Evolutionary conservation across 2,797 vertebrate genomes (phyloP).

Genomic region (Brachyrhaphis roseni): DNA sequence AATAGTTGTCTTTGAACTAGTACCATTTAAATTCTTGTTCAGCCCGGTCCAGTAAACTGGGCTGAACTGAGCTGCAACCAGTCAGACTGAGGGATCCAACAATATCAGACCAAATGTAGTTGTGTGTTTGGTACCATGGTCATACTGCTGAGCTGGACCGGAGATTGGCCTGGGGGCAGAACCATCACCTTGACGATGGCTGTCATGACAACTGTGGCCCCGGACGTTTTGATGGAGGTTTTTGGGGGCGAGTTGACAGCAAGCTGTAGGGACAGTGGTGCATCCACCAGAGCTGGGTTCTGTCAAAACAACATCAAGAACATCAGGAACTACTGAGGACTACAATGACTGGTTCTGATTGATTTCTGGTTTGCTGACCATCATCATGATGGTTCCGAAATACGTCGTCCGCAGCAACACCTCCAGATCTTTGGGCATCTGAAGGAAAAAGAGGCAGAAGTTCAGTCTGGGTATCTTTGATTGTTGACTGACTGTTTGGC

Average conservation of each 20-base stretch:
- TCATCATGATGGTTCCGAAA: constrained; percentile 89
- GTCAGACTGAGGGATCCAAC: neutral
- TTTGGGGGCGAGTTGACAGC: constrained; percentile 83
- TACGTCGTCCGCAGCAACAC: constrained; percentile 92
- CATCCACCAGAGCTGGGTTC: constrained; percentile 86
- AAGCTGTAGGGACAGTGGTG: constrained; percentile 86
- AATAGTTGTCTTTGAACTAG: neutral
- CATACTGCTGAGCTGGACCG: constrained; percentile 91
- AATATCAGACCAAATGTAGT: neutral
- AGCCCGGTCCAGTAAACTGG: neutral
- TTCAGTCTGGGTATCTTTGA: neutral
- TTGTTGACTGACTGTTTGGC: neutral
- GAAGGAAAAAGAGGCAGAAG: constrained; percentile 16
- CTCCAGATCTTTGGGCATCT: constrained; percentile 93
- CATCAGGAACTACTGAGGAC: neutral
- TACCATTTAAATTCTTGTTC: neutral
- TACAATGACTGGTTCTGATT: neutral
- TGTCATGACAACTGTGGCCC: constrained; percentile 84
- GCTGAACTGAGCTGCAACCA: neutral
- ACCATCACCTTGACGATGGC: constrained; percentile 86
- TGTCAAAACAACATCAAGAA: constrained; percentile 52
- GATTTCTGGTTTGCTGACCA: constrained; percentile 77
- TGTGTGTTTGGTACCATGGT: constrained; percentile 84
- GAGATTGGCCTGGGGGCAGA: constrained; percentile 71
- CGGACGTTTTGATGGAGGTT: constrained; percentile 88